Conservation (phyloP, 2,888 invertebrate species). For the Machimus atricapillus region DNA sequence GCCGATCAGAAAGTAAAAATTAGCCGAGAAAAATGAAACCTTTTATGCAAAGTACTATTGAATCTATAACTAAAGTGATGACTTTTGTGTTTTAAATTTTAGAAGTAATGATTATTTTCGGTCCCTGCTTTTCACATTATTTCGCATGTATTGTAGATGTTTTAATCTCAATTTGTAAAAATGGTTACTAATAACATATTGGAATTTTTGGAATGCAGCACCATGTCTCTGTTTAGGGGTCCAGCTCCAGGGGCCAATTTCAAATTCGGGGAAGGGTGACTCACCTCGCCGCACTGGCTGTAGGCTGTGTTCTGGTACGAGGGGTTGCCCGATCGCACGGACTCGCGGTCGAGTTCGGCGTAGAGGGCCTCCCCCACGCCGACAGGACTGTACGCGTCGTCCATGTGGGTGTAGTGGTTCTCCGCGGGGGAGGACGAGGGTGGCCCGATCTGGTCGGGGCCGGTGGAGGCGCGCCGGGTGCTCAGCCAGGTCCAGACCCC, state of each 20-base stretch:
- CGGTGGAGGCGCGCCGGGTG: slow-evolving; percentile 59
- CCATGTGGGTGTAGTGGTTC: slow-evolving; percentile 78
- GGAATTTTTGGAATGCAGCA: background rate
- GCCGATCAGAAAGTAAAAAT: no score
- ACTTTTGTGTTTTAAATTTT: no score
- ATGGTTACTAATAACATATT: no score
- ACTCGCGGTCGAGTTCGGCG: slow-evolving; percentile 73
- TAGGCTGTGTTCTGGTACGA: slow-evolving; percentile 78
- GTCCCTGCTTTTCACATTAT: no score
- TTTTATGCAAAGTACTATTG: no score
- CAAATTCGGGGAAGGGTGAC: background rate
- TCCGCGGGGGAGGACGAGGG: slow-evolving; percentile 67
- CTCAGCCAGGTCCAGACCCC: slow-evolving; percentile 62
- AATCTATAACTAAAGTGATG: no score
- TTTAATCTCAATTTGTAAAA: no score
- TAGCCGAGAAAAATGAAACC: no score
- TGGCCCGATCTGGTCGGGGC: slow-evolving; percentile 64
- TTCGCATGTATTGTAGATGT: no score
- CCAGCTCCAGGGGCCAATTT: background rate
- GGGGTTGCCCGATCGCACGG: slow-evolving; percentile 64
- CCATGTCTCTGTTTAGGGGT: background rate
- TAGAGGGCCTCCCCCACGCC: slow-evolving; percentile 72
- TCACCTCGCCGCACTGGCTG: slow-evolving; percentile 64
- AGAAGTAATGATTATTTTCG: no score
- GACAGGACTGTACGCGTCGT: slow-evolving; percentile 67